A percentile compares a stretch with the other conserved stretches of the same genome.
Evolutionary conservation across 2,888 invertebrate species (phyloP).

Genomic region (Masnerella sp.): DNA sequence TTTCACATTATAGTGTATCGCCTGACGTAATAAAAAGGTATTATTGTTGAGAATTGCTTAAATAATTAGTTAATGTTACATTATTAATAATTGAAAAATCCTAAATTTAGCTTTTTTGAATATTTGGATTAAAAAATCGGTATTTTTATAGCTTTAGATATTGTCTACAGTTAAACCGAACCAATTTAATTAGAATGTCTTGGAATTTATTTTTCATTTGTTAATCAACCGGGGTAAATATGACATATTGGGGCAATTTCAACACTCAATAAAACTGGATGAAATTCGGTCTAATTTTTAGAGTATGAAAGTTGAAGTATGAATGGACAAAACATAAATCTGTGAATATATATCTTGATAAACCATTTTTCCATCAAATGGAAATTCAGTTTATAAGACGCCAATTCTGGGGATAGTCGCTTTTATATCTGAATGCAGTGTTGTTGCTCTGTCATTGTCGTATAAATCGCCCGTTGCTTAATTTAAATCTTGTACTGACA

Average conservation of each 20-base stretch:
- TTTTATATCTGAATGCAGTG: constrained; percentile 24
- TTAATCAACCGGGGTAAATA: not conserved
- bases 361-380: constrained; percentile 30
- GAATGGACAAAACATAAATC: not conserved
- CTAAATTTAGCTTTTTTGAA: no score
- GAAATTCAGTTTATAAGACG: constrained; percentile 56
- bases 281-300: no score
- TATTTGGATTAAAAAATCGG: no score
- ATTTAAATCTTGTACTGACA: constrained; percentile 68
- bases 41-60: no score
- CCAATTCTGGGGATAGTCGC: constrained; percentile 20
- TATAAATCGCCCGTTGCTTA: constrained; percentile 64
- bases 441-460: constrained; percentile 36
- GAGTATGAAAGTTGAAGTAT: not conserved
- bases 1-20: no score
- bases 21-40: no score
- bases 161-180: no score
- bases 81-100: no score
- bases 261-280: not conserved
- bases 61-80: no score
- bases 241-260: not conserved
- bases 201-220: not conserved
- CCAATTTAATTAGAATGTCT: not conserved
- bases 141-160: no score
- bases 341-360: not conserved